These are phyloP conservation scores for Promerops cafer DNA, from an alignment of 2,113 vertebrate genomes.

Conservation along the genomic window DNA sequence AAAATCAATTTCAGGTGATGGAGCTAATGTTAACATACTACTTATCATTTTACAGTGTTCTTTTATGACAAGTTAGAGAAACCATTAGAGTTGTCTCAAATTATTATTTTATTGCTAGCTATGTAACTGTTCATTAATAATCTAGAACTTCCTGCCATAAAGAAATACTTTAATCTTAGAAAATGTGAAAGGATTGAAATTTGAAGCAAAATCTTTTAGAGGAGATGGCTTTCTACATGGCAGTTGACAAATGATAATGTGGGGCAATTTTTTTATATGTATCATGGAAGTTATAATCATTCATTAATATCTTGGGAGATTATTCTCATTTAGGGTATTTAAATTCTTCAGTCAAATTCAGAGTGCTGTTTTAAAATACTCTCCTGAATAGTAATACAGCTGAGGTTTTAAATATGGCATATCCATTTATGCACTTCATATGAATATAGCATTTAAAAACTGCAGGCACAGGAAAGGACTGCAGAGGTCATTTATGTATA, in stretches of 20 bases:
- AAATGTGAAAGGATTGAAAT: slow-evolving; percentile 32
- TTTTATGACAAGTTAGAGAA: slow-evolving; percentile 14
- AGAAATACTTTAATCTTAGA: slow-evolving; percentile 35
- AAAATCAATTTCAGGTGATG: background rate
- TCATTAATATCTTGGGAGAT: background rate
- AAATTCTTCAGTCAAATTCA: background rate
- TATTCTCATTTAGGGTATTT: background rate
- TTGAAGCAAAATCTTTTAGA: background rate
- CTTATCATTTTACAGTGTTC: background rate
- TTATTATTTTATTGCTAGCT: slow-evolving; percentile 39
- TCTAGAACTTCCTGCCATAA: background rate
- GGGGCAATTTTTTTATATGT: background rate
- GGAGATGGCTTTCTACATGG: background rate
- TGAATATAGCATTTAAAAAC: background rate
- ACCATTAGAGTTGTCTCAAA: slow-evolving; percentile 4
- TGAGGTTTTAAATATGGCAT: background rate
- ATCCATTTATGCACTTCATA: background rate
- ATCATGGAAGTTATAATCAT: background rate
- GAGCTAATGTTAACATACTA: background rate
- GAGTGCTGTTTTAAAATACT: background rate
- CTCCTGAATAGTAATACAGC: background rate
- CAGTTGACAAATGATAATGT: slow-evolving; percentile 25
- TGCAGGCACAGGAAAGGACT: background rate
- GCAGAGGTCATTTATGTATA: background rate
- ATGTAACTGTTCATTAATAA: slow-evolving; percentile 49